phyloP scores from a whole-genome alignment of 2,797 vertebrate species.

The Lagodon rhomboides region DNA sequence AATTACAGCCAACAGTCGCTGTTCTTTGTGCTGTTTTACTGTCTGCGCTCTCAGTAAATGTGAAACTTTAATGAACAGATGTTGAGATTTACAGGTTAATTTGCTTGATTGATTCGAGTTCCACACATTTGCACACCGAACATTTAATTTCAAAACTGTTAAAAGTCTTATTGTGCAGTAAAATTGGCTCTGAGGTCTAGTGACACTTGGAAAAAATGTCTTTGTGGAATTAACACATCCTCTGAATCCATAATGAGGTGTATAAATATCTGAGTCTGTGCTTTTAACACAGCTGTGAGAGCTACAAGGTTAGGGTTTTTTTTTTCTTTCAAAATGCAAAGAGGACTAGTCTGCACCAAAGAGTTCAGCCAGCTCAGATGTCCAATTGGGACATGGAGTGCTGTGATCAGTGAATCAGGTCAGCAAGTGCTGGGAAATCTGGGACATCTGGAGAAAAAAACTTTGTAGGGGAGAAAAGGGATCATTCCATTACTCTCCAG shows the following conservation, averaged over 20 bases:
- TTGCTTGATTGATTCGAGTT: conserved; percentile 4
- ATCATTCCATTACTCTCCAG: conserved; percentile 30
- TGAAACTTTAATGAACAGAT: neutral
- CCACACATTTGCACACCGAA: neutral
- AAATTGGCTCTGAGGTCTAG: neutral
- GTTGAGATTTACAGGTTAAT: neutral
- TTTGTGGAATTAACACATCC: conserved; percentile 23
- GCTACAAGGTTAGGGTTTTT: conserved; percentile 53
- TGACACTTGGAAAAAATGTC: neutral
- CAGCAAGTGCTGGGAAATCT: conserved; percentile 70
- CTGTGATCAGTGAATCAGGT: conserved; percentile 71
- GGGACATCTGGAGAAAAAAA: conserved; percentile 60
- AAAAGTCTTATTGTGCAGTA: neutral
- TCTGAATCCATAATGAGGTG: conserved; percentile 39
- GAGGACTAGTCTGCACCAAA: conserved; percentile 39
- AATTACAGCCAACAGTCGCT: neutral
- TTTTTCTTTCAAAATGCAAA: conserved; percentile 52
- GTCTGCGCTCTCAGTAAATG: neutral
- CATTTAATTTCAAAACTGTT: neutral
- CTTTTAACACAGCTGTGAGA: conserved; percentile 48
- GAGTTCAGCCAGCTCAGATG: conserved; percentile 56
- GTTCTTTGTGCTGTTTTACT: neutral
- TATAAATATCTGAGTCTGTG: conserved; percentile 47
- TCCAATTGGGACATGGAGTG: conserved; percentile 36
- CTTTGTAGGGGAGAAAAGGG: conserved; percentile 11